These are phyloP conservation scores for Pseudochaenichthys georgianus DNA, from an alignment of 2,797 vertebrate genomes.

Conservation along the genomic window DNA sequence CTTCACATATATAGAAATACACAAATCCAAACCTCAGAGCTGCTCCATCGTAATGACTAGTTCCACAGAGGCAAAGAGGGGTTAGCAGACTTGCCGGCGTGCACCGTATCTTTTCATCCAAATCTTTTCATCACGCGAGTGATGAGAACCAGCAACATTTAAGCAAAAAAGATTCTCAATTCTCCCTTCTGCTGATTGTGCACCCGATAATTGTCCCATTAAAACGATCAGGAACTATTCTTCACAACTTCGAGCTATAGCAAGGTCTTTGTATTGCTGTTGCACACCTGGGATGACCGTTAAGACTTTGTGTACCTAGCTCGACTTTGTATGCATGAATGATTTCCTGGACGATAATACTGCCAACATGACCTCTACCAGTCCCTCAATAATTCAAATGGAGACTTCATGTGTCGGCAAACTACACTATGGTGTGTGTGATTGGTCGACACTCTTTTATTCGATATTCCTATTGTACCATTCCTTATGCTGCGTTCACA, in stretches of 20 bases:
- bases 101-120: slow-evolving; percentile 33
- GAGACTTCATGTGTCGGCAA: not conserved
- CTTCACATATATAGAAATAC: not conserved
- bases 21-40: not conserved
- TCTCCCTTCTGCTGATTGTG: slow-evolving; percentile 56
- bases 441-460: not conserved
- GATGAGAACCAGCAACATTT: slow-evolving; percentile 48
- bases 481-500: not conserved
- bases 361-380: slow-evolving; percentile 5
- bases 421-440: slow-evolving; percentile 4
- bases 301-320: not conserved
- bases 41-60: slow-evolving; percentile 22
- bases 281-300: not conserved
- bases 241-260: slow-evolving; percentile 1
- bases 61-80: slow-evolving; percentile 20
- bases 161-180: slow-evolving; percentile 30
- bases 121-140: slow-evolving; percentile 55
- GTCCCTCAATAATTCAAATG: not conserved
- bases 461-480: not conserved
- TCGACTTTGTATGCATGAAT: not conserved
- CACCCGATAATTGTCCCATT: slow-evolving; percentile 60
- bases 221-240: slow-evolving; percentile 50
- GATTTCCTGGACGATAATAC: not conserved
- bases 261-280: slow-evolving; percentile 1
- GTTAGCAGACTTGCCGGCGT: slow-evolving; percentile 29